Conservation (phyloP, 2,113 vertebrate genomes). For the Zosterops hypoxanthus region DNA sequence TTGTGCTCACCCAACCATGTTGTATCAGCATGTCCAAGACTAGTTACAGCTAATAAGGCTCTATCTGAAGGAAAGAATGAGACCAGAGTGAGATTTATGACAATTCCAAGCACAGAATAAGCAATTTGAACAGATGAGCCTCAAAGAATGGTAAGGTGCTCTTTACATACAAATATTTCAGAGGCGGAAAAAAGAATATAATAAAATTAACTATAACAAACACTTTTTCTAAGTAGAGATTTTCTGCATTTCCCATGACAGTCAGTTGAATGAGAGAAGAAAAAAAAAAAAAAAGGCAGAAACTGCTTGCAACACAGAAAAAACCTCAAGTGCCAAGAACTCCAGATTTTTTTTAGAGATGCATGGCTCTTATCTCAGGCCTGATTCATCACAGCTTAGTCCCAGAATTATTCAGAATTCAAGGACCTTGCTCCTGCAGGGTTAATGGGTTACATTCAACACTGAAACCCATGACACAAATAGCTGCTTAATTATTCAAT, state of each 20-base stretch:
- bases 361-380: slow-evolving; percentile 6
- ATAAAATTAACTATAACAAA: neutral
- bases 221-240: neutral
- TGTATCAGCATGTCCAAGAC: neutral
- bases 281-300: neutral
- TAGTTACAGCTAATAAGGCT: neutral
- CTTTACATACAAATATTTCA: neutral
- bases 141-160: neutral
- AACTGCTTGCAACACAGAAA: neutral
- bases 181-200: neutral
- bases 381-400: slow-evolving; percentile 24
- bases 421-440: neutral
- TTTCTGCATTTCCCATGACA: neutral
- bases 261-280: neutral
- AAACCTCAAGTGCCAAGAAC: neutral
- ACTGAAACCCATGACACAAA: slow-evolving; percentile 12
- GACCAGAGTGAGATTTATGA: neutral
- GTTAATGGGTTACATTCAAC: neutral
- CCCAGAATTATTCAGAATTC: slow-evolving; percentile 17
- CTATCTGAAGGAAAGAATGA: neutral
- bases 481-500: slow-evolving; percentile 41
- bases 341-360: slow-evolving; percentile 27
- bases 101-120: neutral
- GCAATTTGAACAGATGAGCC: neutral
- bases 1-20: neutral